These are phyloP conservation scores for Synergus umbraculus DNA, from an alignment of 2,888 invertebrate species.

Conservation along the genomic window DNA sequence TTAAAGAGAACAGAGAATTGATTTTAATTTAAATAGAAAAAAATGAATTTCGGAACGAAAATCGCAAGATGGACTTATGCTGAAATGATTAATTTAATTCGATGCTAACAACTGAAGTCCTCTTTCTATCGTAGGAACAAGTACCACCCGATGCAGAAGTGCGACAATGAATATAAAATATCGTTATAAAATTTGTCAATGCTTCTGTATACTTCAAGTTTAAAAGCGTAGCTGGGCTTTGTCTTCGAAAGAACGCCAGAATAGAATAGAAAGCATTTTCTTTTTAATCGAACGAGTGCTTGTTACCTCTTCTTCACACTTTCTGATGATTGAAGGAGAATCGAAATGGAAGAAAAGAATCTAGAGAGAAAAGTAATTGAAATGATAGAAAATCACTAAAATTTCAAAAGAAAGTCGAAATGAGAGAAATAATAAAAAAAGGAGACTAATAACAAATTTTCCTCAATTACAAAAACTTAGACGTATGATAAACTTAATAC, in stretches of 20 bases:
- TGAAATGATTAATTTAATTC: constrained; percentile 10
- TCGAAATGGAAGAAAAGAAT: background rate
- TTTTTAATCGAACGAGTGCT: background rate
- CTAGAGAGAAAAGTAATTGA: background rate
- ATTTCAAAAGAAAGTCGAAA: background rate
- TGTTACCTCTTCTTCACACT: background rate
- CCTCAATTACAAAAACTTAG: background rate
- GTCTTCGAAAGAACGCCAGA: background rate
- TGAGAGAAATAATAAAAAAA: background rate
- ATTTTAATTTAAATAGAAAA: background rate
- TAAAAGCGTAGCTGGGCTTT: background rate
- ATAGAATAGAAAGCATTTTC: constrained; percentile 5
- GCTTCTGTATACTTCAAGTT: constrained; percentile 15
- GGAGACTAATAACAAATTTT: background rate
- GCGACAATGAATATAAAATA: constrained; percentile 7
- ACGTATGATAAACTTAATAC: constrained; percentile 17
- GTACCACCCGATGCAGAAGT: background rate
- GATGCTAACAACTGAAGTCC: background rate
- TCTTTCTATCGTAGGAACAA: background rate
- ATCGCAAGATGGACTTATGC: background rate
- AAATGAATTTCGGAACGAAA: constrained; percentile 3
- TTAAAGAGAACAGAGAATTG: background rate
- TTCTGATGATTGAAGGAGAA: background rate
- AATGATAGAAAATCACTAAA: background rate
- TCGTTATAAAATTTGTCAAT: background rate